Evolutionary conservation across 2,113 vertebrate species (phyloP).

Genomic region (Tiliqua scincoides): DNA sequence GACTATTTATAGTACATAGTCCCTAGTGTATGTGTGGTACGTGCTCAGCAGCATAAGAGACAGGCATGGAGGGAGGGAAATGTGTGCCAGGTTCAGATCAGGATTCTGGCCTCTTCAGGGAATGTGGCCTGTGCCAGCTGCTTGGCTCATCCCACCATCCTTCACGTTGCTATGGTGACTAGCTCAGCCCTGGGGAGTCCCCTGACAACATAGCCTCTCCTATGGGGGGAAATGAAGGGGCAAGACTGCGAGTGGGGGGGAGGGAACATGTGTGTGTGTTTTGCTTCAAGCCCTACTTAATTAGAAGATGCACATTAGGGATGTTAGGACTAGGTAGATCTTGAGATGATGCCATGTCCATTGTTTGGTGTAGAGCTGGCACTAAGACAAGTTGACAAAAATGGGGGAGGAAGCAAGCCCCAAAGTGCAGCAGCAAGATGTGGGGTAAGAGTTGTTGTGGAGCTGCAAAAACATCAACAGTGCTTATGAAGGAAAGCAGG

Average conservation of each 20-base stretch:
- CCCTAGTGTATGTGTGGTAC: conserved; percentile 20
- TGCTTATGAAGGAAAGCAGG: not conserved
- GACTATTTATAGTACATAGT: conserved; percentile 31
- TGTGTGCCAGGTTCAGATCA: conserved; percentile 28
- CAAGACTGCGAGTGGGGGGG: not conserved
- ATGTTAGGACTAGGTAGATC: not conserved
- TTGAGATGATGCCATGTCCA: not conserved
- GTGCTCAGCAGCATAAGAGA: conserved; percentile 15
- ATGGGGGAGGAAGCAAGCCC: not conserved
- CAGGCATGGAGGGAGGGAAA: conserved; percentile 11
- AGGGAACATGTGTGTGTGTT: not conserved
- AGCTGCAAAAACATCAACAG: not conserved
- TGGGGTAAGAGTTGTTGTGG: not conserved
- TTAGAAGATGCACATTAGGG: not conserved
- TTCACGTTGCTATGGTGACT: not conserved
- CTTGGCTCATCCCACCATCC: not conserved
- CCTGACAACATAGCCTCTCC: not conserved
- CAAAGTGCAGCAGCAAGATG: not conserved
- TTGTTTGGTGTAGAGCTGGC: not conserved
- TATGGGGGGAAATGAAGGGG: not conserved
- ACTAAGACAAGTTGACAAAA: not conserved
- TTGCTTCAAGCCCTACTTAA: not conserved
- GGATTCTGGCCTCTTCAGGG: conserved; percentile 28
- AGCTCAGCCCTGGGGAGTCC: not conserved
- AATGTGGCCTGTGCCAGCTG: conserved; percentile 1